Conservation (phyloP, 2,888 invertebrate species). For the Drosophila recens region DNA sequence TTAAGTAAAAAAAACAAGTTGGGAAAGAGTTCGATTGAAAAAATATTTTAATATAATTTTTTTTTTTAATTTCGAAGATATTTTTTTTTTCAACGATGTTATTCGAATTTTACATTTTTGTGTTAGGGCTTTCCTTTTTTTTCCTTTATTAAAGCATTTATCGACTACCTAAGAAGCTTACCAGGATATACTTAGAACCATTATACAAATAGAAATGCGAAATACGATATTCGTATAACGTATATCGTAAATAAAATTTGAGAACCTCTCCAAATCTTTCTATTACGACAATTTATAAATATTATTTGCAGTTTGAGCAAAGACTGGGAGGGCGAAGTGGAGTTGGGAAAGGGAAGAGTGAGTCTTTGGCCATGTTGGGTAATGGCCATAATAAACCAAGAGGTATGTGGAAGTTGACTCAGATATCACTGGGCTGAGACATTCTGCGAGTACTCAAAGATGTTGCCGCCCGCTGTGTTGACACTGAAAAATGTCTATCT, state of each 20-base stretch:
- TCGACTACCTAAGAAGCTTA: neutral
- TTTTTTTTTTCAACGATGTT: no score
- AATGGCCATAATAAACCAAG: constrained; percentile 65
- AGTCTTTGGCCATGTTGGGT: constrained; percentile 53
- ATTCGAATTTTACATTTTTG: neutral
- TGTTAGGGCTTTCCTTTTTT: no score
- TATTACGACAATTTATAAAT: neutral
- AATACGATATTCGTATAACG: constrained; percentile 10
- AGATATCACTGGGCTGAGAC: constrained; percentile 48
- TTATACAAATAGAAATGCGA: neutral
- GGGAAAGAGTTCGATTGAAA: no score
- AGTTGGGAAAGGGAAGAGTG: neutral
- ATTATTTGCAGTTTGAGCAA: neutral
- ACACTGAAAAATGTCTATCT: constrained; percentile 72
- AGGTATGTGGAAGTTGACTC: constrained; percentile 55
- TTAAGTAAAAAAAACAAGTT: no score
- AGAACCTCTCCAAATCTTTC: neutral
- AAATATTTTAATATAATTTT: no score
- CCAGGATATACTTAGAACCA: no score
- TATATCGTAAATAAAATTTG: constrained; percentile 7
- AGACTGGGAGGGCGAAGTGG: neutral
- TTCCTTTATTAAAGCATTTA: no score
- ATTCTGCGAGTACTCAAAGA: constrained; percentile 62
- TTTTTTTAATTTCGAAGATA: no score
- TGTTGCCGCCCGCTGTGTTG: constrained; percentile 75